Evolutionary conservation across 2,113 vertebrate genomes (phyloP).

Genomic region (Dryoscopus gambensis): DNA sequence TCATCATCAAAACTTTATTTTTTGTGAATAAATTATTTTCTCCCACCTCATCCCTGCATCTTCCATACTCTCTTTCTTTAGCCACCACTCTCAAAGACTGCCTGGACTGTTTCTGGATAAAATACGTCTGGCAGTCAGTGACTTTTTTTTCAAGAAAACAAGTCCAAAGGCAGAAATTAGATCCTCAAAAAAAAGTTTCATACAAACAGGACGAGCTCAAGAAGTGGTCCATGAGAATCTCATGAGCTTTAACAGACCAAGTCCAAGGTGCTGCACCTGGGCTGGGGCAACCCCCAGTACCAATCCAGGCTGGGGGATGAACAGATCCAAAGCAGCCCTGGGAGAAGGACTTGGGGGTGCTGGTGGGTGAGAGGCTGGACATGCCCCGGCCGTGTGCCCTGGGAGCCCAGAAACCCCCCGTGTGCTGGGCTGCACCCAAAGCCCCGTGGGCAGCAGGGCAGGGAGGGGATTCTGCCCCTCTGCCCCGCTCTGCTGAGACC

Average conservation of each 20-base stretch:
- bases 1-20: background rate
- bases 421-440: background rate
- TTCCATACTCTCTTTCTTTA: background rate
- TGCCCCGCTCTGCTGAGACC: background rate
- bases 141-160: background rate
- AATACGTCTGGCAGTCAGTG: background rate
- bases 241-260: background rate
- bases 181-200: background rate
- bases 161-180: background rate
- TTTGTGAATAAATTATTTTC: background rate
- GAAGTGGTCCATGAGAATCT: background rate
- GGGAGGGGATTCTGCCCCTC: background rate
- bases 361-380: background rate
- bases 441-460: background rate
- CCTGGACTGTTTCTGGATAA: background rate
- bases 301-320: background rate
- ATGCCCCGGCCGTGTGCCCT: background rate
- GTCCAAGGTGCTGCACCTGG: background rate
- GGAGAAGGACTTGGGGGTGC: background rate
- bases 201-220: background rate
- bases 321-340: background rate
- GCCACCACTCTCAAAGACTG: background rate
- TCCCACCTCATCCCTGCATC: background rate
- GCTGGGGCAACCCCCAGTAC: rapidly evolving
- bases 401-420: background rate